A percentile compares a stretch with the other conserved stretches of the same genome.
Evolutionary conservation across 2,797 vertebrate species (phyloP).

Genomic region (Platalea minor): DNA sequence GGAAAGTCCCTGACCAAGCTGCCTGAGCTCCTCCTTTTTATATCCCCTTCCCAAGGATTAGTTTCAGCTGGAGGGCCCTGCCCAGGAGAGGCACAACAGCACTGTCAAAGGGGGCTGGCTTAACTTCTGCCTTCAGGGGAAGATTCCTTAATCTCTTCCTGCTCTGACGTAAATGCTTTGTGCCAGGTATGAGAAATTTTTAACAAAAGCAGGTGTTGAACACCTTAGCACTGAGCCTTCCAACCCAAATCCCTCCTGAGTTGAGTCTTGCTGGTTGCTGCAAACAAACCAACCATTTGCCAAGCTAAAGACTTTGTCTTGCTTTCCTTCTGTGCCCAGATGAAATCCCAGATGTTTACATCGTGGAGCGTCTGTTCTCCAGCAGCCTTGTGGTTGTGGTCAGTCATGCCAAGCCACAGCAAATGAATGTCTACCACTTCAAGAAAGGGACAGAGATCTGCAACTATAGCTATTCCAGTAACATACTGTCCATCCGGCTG

Average conservation of each 20-base stretch:
- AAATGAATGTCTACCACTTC: constrained; percentile 96
- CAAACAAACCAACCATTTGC: background rate
- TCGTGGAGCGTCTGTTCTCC: constrained; percentile 94
- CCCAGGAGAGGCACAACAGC: background rate
- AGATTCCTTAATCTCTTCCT: background rate
- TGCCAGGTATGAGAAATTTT: background rate
- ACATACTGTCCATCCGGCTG: constrained; percentile 89
- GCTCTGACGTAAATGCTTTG: background rate
- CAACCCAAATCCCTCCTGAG: background rate
- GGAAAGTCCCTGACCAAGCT: accelerated
- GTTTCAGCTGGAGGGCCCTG: background rate
- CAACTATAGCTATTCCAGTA: constrained; percentile 94
- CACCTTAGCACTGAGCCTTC: background rate
- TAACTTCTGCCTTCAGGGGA: background rate
- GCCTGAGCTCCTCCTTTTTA: background rate
- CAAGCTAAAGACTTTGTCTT: background rate
- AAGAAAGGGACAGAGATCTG: constrained; percentile 97
- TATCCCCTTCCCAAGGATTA: background rate
- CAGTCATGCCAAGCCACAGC: constrained; percentile 84
- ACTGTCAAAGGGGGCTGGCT: background rate
- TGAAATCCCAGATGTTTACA: constrained; percentile 89
- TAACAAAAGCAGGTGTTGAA: background rate
- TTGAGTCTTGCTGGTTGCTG: background rate
- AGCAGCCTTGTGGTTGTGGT: constrained; percentile 96
- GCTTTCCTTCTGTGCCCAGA: constrained; percentile 67